These are phyloP conservation scores for Azemiops feae DNA, from an alignment of 2,113 vertebrate species.

Conservation along the genomic window DNA sequence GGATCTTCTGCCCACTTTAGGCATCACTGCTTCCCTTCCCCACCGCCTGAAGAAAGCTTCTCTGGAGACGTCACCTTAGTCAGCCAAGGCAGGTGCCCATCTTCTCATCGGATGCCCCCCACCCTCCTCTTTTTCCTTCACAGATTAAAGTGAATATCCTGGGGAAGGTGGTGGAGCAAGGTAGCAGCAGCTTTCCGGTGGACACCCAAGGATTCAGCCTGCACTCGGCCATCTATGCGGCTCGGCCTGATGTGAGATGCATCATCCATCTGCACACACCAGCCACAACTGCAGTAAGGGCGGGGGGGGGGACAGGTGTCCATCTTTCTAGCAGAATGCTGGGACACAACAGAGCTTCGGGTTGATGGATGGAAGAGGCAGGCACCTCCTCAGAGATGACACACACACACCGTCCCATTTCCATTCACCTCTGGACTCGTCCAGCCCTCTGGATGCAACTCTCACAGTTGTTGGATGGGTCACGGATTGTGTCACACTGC, in stretches of 20 bases:
- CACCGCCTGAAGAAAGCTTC: neutral
- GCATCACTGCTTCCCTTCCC: neutral
- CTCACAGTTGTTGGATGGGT: neutral
- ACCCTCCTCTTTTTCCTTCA: fast-evolving
- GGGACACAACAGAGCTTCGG: neutral
- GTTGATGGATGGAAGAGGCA: neutral
- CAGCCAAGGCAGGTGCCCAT: neutral
- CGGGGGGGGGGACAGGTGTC: neutral
- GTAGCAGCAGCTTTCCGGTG: constrained; percentile 84
- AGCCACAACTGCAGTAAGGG: constrained; percentile 81
- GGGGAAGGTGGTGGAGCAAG: constrained; percentile 90
- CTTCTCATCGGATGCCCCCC: neutral
- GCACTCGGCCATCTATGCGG: constrained; percentile 92
- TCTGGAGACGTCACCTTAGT: neutral
- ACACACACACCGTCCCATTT: neutral
- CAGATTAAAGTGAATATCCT: constrained; percentile 97
- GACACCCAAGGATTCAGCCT: constrained; percentile 83
- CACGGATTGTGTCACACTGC: neutral
- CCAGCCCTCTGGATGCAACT: neutral
- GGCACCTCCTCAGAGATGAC: neutral
- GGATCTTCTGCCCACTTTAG: neutral
- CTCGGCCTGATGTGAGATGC: constrained; percentile 86
- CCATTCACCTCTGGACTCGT: neutral
- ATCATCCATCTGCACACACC: constrained; percentile 89
- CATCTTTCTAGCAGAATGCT: neutral